phyloP scores from a whole-genome alignment of 2,113 vertebrate genomes.

The Chunga burmeisteri region DNA sequence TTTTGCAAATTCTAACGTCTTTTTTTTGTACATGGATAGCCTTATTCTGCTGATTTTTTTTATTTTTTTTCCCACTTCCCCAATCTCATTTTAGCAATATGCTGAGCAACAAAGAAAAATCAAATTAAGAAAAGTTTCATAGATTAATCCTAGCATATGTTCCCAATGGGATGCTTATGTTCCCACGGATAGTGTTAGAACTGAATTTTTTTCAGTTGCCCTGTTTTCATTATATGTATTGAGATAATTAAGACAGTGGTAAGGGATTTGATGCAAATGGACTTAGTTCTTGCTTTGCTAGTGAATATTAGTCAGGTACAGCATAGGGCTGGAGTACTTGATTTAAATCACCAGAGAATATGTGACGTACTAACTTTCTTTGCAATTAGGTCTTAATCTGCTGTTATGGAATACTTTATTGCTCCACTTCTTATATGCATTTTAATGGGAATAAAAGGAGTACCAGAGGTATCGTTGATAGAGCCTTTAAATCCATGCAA shows the following conservation, averaged over 20 bases:
- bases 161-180: neutral
- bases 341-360: neutral
- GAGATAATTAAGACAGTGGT: neutral
- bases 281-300: neutral
- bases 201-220: neutral
- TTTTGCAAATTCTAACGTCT: neutral
- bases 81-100: neutral
- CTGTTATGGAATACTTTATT: neutral
- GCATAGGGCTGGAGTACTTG: neutral
- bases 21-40: neutral
- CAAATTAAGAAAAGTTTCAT: neutral
- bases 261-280: neutral
- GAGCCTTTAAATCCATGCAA: neutral
- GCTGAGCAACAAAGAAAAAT: neutral
- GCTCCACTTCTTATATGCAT: neutral
- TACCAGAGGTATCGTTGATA: neutral
- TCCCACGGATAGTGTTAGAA: neutral
- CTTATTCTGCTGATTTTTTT: neutral
- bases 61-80: no score
- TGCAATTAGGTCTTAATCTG: neutral
- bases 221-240: neutral
- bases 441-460: neutral
- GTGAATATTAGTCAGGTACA: neutral
- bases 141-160: neutral
- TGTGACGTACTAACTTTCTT: neutral